These are phyloP conservation scores for Aricia artaxerxes DNA, from an alignment of 2,888 invertebrate genomes.

Conservation along the genomic window DNA sequence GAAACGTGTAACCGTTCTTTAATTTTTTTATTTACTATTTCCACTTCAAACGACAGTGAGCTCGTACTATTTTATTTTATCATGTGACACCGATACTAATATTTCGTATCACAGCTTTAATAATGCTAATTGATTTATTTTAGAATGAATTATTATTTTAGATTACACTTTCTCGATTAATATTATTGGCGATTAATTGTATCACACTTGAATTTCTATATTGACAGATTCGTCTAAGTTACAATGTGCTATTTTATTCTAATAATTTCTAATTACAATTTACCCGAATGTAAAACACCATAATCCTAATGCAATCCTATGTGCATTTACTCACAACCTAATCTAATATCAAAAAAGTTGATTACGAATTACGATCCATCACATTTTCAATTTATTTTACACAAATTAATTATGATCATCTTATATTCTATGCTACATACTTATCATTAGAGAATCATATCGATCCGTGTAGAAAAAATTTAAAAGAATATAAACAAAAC, in stretches of 20 bases:
- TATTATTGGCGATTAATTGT: constrained; percentile 11
- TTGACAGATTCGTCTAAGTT: constrained; percentile 19
- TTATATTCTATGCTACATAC: constrained; percentile 9
- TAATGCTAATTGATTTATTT: constrained; percentile 23
- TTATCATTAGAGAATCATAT: constrained; percentile 13
- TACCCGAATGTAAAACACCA: constrained; percentile 18
- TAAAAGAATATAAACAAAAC: constrained; percentile 25
- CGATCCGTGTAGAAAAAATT: not conserved
- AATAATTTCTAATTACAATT: constrained; percentile 25
- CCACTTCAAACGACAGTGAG: not conserved
- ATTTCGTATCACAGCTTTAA: constrained; percentile 62
- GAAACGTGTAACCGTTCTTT: not conserved
- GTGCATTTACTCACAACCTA: constrained; percentile 28
- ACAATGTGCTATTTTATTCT: constrained; percentile 18
- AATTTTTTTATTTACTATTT: constrained; percentile 2
- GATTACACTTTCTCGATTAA: not conserved
- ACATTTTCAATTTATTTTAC: constrained; percentile 22
- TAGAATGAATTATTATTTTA: constrained; percentile 1
- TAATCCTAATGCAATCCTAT: not conserved
- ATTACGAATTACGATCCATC: constrained; percentile 23
- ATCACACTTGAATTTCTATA: constrained; percentile 11
- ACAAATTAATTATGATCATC: constrained; percentile 21
- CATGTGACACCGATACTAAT: constrained; percentile 41
- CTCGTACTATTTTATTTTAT: not conserved
- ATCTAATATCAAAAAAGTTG: constrained; percentile 22